phyloP scores from a whole-genome alignment of 1,140 invertebrate species.

The Trichomalopsis sarcophagae region DNA sequence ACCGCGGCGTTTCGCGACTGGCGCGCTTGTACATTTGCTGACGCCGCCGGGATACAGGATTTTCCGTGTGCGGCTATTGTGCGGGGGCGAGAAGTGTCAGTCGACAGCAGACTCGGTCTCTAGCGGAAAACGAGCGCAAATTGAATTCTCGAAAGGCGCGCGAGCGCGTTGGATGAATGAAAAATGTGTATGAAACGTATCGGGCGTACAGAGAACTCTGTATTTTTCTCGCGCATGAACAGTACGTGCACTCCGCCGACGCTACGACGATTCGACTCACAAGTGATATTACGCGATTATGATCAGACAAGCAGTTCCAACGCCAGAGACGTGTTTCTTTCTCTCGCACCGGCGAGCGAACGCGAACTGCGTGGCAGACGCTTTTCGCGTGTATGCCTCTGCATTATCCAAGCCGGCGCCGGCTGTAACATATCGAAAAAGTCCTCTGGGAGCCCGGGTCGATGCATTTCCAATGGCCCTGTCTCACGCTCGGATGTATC shows the following conservation, averaged over 20 bases:
- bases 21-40: background rate
- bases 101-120: background rate
- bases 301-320: background rate
- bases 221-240: background rate
- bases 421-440: conserved; percentile 18
- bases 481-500: conserved; percentile 11
- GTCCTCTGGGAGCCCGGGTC: conserved; percentile 6
- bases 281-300: conserved; percentile 16
- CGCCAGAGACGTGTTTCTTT: conserved; percentile 2
- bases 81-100: background rate
- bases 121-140: background rate
- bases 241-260: background rate
- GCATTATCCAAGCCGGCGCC: background rate
- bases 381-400: background rate
- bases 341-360: background rate
- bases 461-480: conserved; percentile 30
- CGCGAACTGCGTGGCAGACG: background rate
- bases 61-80: no score
- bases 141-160: background rate
- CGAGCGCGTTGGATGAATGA: background rate
- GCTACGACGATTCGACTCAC: background rate
- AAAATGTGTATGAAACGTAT: background rate
- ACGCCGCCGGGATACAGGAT: background rate
- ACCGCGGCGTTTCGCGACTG: background rate
- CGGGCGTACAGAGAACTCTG: no score